Base-by-base conservation (phyloP, 2,888 invertebrate species). In the Lasioglossum morio region DNA sequence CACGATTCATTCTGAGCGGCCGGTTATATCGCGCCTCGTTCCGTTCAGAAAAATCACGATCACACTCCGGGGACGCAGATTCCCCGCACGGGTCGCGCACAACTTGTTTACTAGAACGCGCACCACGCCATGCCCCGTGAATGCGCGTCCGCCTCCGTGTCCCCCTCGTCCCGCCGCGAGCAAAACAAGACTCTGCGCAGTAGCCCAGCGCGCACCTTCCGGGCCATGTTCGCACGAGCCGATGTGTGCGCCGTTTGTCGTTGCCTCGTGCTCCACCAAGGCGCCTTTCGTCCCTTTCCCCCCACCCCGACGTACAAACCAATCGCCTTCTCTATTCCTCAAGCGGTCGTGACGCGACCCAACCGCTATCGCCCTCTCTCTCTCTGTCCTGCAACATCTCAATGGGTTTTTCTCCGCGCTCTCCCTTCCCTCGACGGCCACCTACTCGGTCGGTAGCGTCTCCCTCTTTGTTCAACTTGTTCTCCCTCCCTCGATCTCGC, bases 71-170 rank as follows among this genome's bases (percentile, higher is more conserved):
- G 66, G 85, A 90, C 91, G 91, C 92, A 90, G 89, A 91, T 91
- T 92, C 92, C 91, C 92, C 93, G 92, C 92, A 92, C 93, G 92
- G 91, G 91, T 92, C 92, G 93, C 93, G 92, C 93, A 93, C 94
- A 93, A 94, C 92, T 95, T 95, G 94, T 95, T 95, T 95, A 95
- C 94, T 94, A 94, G 94, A 94, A 94, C 94, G 93, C 94, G 92
- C 90, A 94, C 93, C 94, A 92, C 93, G 94, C 94, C 94, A 93
- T 94, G 92, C 92, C 92, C 92, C 90, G 90, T 90, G 82, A 90
- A 81, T 89, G 88, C 87, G 90, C 91, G 89, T 89, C 90, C 88
- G 89, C 84, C 90, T 87, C 88, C 90, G 85, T 85, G 86, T 84
- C 74, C 91, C 81, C 87, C 83, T 60, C 86, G 79, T 84, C 73